These are phyloP conservation scores for Pogonophryne albipinna DNA, from an alignment of 2,797 vertebrate genomes.

Conservation along the genomic window DNA sequence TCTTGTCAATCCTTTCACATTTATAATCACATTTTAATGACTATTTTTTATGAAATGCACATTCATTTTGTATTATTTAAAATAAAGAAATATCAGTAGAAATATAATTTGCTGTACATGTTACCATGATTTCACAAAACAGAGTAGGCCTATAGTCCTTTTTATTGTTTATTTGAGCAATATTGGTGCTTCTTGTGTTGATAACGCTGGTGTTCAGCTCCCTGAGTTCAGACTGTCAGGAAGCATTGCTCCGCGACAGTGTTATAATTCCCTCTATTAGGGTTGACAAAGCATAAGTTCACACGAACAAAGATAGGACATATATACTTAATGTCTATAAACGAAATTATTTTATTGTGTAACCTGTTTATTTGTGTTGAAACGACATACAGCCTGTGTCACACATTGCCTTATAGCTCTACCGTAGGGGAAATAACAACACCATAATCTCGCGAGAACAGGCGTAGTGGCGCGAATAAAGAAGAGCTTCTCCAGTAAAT, in stretches of 20 bases:
- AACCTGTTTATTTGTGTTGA: accelerated
- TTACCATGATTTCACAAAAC: neutral
- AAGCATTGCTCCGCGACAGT: too few species aligned
- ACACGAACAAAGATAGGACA: accelerated
- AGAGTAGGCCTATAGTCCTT: neutral
- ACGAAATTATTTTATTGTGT: accelerated
- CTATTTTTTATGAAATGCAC: neutral
- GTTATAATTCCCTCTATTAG: neutral
- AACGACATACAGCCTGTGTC: accelerated
- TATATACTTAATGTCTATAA: accelerated
- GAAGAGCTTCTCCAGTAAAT: neutral
- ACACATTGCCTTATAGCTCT: constrained; percentile 28
- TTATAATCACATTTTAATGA: neutral
- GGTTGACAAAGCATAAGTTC: accelerated
- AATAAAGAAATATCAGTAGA: neutral
- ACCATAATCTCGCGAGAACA: constrained; percentile 65
- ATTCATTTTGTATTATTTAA: neutral
- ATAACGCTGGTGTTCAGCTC: accelerated
- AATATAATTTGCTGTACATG: neutral
- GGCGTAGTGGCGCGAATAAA: constrained; percentile 69
- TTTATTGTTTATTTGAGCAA: too few species aligned
- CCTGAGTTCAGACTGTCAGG: neutral
- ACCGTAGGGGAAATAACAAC: neutral
- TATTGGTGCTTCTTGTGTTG: neutral
- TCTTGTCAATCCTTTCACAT: neutral